Evolutionary conservation across 2,888 invertebrate genomes (phyloP).

Genomic region (Protula sp.): DNA sequence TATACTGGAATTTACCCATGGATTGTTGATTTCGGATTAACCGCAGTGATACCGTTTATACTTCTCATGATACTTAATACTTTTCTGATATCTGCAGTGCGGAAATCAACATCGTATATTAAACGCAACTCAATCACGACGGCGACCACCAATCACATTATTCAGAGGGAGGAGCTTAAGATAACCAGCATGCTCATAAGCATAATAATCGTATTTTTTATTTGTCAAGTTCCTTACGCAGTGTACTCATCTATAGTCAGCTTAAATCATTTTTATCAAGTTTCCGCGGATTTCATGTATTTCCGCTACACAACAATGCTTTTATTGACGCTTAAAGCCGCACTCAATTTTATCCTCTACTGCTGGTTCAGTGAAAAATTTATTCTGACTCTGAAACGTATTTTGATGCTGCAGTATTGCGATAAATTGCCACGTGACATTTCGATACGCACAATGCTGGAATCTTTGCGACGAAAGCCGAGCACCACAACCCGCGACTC

Average conservation of each 20-base stretch:
- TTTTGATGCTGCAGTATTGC: constrained; percentile 35
- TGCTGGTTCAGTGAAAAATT: constrained; percentile 53
- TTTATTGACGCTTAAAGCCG: constrained; percentile 40
- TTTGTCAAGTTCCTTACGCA: constrained; percentile 45
- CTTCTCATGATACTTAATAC: constrained; percentile 39
- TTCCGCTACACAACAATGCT: constrained; percentile 23
- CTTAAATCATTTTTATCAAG: constrained; percentile 6
- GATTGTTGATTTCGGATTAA: constrained; percentile 31
- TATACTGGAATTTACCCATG: constrained; percentile 30
- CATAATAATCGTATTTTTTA: constrained; percentile 45
- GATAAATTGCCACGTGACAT: not conserved
- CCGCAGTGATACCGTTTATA: constrained; percentile 38
- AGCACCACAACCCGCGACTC: not conserved
- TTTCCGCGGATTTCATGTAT: constrained; percentile 4
- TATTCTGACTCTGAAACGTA: constrained; percentile 45
- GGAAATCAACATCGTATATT: constrained; percentile 44
- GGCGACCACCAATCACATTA: constrained; percentile 19
- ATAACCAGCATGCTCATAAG: constrained; percentile 48
- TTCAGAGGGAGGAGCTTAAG: constrained; percentile 43
- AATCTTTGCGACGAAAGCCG: not conserved
- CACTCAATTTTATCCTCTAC: constrained; percentile 49
- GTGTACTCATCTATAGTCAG: constrained; percentile 27
- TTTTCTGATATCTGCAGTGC: constrained; percentile 43
- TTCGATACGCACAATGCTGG: not conserved
- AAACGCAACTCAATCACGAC: constrained; percentile 24